A percentile compares a stretch with the other conserved stretches of the same genome.
phyloP scores from a whole-genome alignment of 2,797 vertebrate species.

The Avahi laniger region DNA sequence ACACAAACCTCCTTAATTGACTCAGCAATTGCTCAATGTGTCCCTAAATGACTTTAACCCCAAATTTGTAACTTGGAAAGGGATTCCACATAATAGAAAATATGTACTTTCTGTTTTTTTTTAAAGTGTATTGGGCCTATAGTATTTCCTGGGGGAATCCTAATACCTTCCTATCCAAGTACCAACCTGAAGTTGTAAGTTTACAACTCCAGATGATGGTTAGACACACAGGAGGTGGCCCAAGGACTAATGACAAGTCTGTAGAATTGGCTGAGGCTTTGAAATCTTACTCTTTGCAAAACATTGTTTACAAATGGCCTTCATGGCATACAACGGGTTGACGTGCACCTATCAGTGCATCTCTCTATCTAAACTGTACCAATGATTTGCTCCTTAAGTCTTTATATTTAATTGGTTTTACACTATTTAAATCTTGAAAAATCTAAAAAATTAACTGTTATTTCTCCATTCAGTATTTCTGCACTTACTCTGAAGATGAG shows the following conservation, averaged over 20 bases:
- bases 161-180: slow-evolving; percentile 3
- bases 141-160: neutral
- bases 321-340: neutral
- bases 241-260: neutral
- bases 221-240: neutral
- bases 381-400: neutral
- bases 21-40: neutral
- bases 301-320: slow-evolving; percentile 25
- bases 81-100: neutral
- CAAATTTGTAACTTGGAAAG: neutral
- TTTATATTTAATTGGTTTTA: neutral
- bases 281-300: slow-evolving; percentile 18
- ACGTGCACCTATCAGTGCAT: neutral
- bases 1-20: neutral
- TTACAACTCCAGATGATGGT: neutral
- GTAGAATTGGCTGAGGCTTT: neutral
- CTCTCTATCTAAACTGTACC: neutral
- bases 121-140: neutral
- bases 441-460: neutral
- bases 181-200: neutral
- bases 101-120: neutral
- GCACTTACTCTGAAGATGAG: neutral
- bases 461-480: neutral
- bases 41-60: neutral
- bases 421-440: neutral